Percentiles rank a stretch among this genome's conserved stretches.
phyloP scores from a whole-genome alignment of 2,113 vertebrate species.

The Corynorhinus townsendii region DNA sequence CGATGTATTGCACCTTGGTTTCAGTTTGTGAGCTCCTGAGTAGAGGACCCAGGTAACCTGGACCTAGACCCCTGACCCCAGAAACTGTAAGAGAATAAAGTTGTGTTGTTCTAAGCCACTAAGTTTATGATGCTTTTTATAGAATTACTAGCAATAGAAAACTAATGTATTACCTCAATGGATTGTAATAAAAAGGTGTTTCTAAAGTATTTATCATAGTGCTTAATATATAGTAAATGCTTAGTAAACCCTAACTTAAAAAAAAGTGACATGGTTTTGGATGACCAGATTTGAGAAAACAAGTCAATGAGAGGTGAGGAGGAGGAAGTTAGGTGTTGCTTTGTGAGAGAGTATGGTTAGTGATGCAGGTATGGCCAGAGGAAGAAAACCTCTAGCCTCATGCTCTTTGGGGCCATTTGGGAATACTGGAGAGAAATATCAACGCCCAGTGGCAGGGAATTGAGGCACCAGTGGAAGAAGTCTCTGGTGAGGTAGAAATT shows the following conservation, averaged over 20 bases:
- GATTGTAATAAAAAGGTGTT: neutral
- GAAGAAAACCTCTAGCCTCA: neutral
- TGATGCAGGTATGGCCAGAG: neutral
- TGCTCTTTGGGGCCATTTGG: neutral
- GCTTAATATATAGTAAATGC: neutral
- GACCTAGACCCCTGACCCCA: neutral
- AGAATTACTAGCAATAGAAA: neutral
- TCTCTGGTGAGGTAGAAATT: neutral
- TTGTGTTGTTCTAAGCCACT: neutral
- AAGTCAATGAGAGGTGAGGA: neutral
- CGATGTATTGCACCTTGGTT: neutral
- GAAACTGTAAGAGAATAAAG: neutral
- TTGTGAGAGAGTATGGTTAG: neutral
- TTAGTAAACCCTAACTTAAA: neutral
- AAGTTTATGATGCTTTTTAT: neutral
- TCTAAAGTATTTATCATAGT: neutral
- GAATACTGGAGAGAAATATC: neutral
- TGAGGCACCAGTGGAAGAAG: neutral
- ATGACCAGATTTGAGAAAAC: neutral
- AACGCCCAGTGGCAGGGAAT: neutral
- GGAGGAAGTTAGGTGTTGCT: neutral
- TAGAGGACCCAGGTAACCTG: neutral
- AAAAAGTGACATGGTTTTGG: neutral
- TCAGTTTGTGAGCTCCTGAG: neutral
- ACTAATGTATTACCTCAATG: neutral